Conservation (phyloP, 2,113 vertebrate species). For the Anoplopoma fimbria region DNA sequence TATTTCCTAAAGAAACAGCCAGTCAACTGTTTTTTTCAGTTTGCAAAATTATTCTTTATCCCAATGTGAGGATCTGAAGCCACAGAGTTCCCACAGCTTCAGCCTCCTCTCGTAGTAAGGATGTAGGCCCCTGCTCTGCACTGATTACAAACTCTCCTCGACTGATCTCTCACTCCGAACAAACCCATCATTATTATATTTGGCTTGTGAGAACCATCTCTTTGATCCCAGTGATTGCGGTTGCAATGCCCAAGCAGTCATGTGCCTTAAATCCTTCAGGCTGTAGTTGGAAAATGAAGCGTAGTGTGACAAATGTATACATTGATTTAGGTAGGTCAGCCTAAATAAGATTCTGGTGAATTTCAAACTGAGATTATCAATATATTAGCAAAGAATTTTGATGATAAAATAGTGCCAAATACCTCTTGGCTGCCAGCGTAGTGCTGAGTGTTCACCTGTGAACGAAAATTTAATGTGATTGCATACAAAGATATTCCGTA, state of each 20-base stretch:
- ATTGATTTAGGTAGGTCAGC: constrained; percentile 36
- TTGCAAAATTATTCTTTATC: neutral
- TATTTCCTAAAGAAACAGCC: neutral
- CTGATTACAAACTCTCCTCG: constrained; percentile 30
- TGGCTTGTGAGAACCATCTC: neutral
- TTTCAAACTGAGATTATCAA: constrained; percentile 50
- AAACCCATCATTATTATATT: constrained; percentile 38
- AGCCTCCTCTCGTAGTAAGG: neutral
- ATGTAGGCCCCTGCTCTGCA: constrained; percentile 4
- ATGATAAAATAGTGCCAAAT: constrained; percentile 36
- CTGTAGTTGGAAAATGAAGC: constrained; percentile 29
- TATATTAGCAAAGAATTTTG: constrained; percentile 39
- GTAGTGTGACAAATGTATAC: constrained; percentile 42
- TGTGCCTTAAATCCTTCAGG: constrained; percentile 37
- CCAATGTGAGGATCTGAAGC: neutral
- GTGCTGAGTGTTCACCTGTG: constrained; percentile 44
- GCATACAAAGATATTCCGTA: constrained; percentile 19
- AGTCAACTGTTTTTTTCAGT: neutral
- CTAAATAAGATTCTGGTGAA: constrained; percentile 22
- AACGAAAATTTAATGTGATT: constrained; percentile 33
- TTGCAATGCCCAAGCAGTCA: constrained; percentile 12
- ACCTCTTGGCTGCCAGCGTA: constrained; percentile 14
- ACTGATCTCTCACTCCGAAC: constrained; percentile 20
- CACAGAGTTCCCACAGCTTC: neutral
- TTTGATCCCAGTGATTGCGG: constrained; percentile 29